phyloP scores from a whole-genome alignment of 2,797 vertebrate species.

The Mionectes olivaceus region DNA sequence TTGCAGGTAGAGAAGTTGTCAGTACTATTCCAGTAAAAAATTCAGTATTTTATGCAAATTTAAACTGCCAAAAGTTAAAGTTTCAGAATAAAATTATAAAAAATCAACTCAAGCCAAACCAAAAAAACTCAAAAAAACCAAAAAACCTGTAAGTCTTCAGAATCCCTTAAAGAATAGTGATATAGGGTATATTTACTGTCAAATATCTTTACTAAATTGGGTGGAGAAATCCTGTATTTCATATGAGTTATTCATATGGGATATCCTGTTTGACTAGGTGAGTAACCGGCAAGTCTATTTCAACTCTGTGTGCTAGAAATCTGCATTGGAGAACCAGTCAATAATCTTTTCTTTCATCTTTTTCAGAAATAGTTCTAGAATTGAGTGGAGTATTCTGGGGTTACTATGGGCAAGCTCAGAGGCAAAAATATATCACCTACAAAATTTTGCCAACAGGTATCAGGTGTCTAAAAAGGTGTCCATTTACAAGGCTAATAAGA shows the following conservation, averaged over 20 bases:
- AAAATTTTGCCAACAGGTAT: neutral
- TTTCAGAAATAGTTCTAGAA: neutral
- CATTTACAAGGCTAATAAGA: neutral
- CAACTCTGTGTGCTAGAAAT: neutral
- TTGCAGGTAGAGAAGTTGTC: neutral
- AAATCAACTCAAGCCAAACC: neutral
- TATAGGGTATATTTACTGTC: neutral
- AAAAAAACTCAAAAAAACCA: too few species aligned
- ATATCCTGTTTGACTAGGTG: neutral
- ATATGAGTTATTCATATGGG: neutral
- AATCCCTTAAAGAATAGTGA: neutral
- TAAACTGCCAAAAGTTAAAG: neutral
- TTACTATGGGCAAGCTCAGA: neutral
- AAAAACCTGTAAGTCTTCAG: neutral
- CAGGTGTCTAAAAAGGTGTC: rapidly evolving
- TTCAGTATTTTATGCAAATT: neutral
- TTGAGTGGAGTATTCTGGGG: neutral
- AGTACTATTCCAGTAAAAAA: neutral
- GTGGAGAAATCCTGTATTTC: neutral
- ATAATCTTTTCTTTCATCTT: neutral
- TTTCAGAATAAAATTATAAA: neutral
- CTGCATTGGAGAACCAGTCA: neutral
- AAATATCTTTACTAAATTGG: neutral
- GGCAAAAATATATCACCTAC: neutral
- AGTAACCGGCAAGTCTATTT: neutral